These are phyloP conservation scores for Sitta carolinensis DNA, from an alignment of 2,797 vertebrate species.

Conservation along the genomic window DNA sequence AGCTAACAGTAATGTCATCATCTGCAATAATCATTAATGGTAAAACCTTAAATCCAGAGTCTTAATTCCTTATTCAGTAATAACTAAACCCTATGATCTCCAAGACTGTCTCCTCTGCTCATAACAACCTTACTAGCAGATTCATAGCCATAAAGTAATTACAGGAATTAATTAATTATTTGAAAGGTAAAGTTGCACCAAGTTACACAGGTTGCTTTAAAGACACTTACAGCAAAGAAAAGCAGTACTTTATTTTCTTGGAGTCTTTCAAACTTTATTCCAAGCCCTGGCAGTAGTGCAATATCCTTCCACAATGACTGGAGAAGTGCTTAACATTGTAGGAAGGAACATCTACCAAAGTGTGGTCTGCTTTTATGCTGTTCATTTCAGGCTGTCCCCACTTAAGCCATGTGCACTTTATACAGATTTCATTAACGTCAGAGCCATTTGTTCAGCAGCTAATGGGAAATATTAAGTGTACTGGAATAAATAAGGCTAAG, in stretches of 20 bases:
- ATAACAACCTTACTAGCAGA: background rate
- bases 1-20: background rate
- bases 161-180: background rate
- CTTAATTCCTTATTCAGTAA: background rate
- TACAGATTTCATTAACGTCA: background rate
- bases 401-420: background rate
- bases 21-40: background rate
- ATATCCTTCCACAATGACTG: background rate
- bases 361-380: background rate
- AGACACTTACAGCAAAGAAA: background rate
- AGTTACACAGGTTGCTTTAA: background rate
- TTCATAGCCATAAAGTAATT: background rate
- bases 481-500: slow-evolving; percentile 7
- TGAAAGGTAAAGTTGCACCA: background rate
- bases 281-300: background rate
- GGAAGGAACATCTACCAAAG: background rate
- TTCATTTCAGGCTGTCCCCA: background rate
- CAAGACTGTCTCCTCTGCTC: background rate
- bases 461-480: slow-evolving; percentile 37
- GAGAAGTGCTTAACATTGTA: background rate
- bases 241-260: background rate
- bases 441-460: background rate
- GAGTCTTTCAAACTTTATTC: background rate
- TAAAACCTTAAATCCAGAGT: background rate
- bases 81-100: background rate